phyloP scores from a whole-genome alignment of 2,797 vertebrate species.

The Eutrigla gurnardus region DNA sequence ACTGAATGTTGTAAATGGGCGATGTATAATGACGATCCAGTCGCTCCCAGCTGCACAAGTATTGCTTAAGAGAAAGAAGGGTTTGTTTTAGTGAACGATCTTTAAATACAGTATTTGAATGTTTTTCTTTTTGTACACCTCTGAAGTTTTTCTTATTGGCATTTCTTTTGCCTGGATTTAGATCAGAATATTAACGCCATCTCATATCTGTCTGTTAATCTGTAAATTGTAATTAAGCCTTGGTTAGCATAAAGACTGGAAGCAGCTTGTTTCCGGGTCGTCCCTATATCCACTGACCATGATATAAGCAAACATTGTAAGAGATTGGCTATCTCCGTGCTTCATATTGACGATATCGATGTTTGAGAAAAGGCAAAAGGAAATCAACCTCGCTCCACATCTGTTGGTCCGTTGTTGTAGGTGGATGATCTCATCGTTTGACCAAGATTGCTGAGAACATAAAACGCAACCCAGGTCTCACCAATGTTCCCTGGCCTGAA shows the following conservation, averaged over 20 bases:
- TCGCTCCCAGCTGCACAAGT: background rate
- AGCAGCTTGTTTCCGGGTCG: too few species aligned
- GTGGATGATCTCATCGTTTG: background rate
- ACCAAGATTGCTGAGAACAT: background rate
- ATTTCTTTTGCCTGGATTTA: too few species aligned
- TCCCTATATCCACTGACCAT: too few species aligned
- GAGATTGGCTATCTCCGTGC: too few species aligned
- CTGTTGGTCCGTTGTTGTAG: background rate
- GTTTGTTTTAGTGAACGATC: background rate
- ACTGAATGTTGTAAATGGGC: slow-evolving; percentile 19
- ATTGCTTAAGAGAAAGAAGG: background rate
- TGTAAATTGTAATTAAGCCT: too few species aligned
- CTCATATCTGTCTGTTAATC: too few species aligned
- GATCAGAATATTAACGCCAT: too few species aligned
- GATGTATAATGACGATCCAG: slow-evolving; percentile 6
- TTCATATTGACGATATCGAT: too few species aligned
- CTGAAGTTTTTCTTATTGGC: background rate
- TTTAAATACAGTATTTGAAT: background rate
- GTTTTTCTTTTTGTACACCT: background rate
- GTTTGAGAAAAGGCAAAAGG: too few species aligned
- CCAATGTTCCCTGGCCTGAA: background rate
- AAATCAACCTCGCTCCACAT: background rate
- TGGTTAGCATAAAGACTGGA: too few species aligned
- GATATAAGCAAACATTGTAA: too few species aligned
- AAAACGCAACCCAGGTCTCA: background rate